phyloP scores from a whole-genome alignment of 2,888 invertebrate species.

The Tridacna crocea region DNA sequence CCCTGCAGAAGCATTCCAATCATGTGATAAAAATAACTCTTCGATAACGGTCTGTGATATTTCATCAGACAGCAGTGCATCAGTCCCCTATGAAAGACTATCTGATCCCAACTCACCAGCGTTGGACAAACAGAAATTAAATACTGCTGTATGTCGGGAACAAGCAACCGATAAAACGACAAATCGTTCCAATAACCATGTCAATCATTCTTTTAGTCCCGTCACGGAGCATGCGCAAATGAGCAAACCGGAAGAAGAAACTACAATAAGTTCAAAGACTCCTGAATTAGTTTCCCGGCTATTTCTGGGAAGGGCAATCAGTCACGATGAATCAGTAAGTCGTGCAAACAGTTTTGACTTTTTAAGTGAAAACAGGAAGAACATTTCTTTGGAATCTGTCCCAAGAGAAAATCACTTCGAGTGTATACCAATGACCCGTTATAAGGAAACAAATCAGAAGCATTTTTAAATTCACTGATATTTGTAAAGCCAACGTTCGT shows the following conservation, averaged over 20 bases:
- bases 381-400: not conserved
- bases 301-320: not conserved
- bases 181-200: slow-evolving; percentile 4
- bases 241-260: not conserved
- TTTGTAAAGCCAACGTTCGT: no score
- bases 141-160: not conserved
- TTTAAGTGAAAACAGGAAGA: not conserved
- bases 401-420: slow-evolving; percentile 4
- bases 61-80: slow-evolving; percentile 20
- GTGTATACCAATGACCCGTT: not conserved
- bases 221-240: slow-evolving; percentile 21
- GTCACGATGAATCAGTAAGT: not conserved
- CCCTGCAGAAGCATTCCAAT: slow-evolving; percentile 10
- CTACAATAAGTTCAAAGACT: not conserved
- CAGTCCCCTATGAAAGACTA: slow-evolving; percentile 9
- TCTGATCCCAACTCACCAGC: slow-evolving; percentile 13
- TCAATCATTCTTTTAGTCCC: slow-evolving; percentile 20
- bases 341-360: not conserved
- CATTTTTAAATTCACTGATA: not conserved
- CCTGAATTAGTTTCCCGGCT: slow-evolving; percentile 5
- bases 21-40: slow-evolving; percentile 18
- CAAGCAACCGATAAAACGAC: not conserved
- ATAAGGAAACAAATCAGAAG: not conserved
- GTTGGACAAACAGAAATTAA: not conserved
- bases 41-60: slow-evolving; percentile 18